phyloP scores from a whole-genome alignment of 2,888 invertebrate species.

The Luperina testacea region DNA sequence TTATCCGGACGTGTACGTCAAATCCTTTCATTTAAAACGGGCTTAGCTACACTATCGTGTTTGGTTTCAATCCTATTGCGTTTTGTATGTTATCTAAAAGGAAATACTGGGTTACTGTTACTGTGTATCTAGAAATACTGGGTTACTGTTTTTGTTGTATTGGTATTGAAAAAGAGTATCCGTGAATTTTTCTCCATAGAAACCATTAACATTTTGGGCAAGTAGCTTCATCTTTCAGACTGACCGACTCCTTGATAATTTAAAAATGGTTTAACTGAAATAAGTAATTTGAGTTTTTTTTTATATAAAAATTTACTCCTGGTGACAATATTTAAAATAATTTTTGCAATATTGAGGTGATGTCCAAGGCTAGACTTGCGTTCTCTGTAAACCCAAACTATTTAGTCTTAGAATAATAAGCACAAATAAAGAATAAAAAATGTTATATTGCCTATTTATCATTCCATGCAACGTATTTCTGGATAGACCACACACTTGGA shows the following conservation, averaged over 20 bases:
- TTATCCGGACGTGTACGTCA: slow-evolving; percentile 74
- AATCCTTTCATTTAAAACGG: slow-evolving; percentile 80
- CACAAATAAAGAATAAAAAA: not conserved
- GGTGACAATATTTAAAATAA: not conserved
- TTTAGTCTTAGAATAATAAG: not conserved
- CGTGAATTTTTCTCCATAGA: not conserved
- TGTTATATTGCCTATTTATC: not conserved
- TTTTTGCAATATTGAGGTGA: not conserved
- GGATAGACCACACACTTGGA: not conserved
- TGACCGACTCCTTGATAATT: not conserved
- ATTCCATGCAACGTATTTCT: not conserved
- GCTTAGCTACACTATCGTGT: slow-evolving; percentile 62
- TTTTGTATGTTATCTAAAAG: slow-evolving; percentile 43
- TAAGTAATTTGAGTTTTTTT: not conserved
- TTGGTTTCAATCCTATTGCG: slow-evolving; percentile 64
- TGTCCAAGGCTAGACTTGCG: not conserved
- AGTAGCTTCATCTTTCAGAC: not conserved
- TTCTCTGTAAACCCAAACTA: not conserved
- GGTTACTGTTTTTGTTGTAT: no score
- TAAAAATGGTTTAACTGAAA: not conserved
- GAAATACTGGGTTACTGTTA: not conserved
- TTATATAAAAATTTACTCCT: not conserved
- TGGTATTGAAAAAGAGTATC: not conserved
- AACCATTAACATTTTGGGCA: not conserved
- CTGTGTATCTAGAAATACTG: not conserved